Evolutionary conservation across 2,888 invertebrate species (phyloP), one percentile per base, ranked within the genome.

Genomic region (Megaustenia siamemsis): DNA sequence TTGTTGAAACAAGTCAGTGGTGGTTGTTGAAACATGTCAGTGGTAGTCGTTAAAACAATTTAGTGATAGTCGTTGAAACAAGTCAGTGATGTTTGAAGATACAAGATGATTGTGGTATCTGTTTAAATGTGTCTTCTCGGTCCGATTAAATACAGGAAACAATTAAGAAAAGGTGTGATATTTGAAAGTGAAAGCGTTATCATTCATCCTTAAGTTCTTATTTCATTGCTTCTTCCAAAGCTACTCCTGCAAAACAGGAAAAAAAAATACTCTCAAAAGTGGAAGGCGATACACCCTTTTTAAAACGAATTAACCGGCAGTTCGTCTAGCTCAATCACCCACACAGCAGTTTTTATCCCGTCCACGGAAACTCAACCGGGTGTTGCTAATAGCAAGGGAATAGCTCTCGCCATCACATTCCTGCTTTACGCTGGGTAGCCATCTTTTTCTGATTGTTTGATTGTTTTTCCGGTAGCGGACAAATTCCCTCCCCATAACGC

Each of bases 381-480:
- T 32, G 32, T 49, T 45, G 32, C 49, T 49, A 73, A 49, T 49
- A 49, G 73, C 73, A 28, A 32, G 45, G 24, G 35, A 49, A 71
- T 1, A 28, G 15, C 60, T 56, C 60, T 40, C 56, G 53, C 4
- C 56, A 40, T 32, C 38, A 18, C 38, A 56, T 24, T 56, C 56
- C 40, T 8, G 21, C 21, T 76, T 76, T 56, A 28, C 24, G 53
- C 35, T 76, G 24, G 21, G 28, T 15, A 56, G 38, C 35, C 21
- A n/a, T 18, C 56, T 56, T 76, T 76, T 56, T 38, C 56, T 56
- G 76, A 18, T 76, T 15, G 6, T 76, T 60, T 56, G 76, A 76
- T 76, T 38, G 60, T 76, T 76, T 76, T 76, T 76, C 56, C 76
- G 56, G 4, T 24, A 32, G 38, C 38, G 76, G 56, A 76, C 76